Evolutionary conservation across 1,140 invertebrate species (phyloP), one percentile per base, ranked within the genome.

Genomic region (Pseudobourletiella spinata): DNA sequence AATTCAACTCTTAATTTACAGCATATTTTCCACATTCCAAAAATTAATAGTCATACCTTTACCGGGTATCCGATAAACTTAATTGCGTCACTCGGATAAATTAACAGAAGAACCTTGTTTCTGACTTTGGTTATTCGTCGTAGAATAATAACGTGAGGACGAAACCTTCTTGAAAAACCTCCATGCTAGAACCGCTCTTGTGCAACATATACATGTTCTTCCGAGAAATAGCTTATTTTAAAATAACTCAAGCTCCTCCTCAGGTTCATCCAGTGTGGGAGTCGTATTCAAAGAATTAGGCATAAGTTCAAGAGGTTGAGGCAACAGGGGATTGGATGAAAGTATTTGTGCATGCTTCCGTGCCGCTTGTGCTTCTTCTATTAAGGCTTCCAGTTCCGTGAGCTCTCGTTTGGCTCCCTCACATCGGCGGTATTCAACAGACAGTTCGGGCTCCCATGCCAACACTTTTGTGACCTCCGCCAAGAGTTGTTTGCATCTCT

Each of bases 321-420:
- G 22, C 24, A 4, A 24, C 24, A n/a, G 4, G 14, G 48, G 18
- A 51, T 51, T 51, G 25, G 6, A 18, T 6, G 43, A 22, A 8
- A 3, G 24, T 39, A 39, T 11, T 11, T 11, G n/a, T n/a, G 24
- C 4, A 25, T 26, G 3, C 6, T 18, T 26, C 25, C 28, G 48
- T 4, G 28, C 15, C 28, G 25, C 14, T 6, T 51, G 15, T 26
- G 28, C 14, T 25, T 3, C 28, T 22, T 24, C 48, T 25, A 48
- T 51, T 14, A 26, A 8, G 2, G 14, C 2, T 26, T 51, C 48
- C 35, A 70, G 44, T 8, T 62, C 28, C 14, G 43, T 28, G 26
- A 70, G 48, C 35, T 67, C 65, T 39, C n/a, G 18, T 39, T 57
- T 51, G 25, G 65, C 65, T 2, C 68, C 68, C n/a, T 59, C 44